A percentile compares a stretch with the other conserved stretches of the same genome.
Conservation (phyloP, 2,113 vertebrate genomes). For the Notarius lentiginosus region DNA sequence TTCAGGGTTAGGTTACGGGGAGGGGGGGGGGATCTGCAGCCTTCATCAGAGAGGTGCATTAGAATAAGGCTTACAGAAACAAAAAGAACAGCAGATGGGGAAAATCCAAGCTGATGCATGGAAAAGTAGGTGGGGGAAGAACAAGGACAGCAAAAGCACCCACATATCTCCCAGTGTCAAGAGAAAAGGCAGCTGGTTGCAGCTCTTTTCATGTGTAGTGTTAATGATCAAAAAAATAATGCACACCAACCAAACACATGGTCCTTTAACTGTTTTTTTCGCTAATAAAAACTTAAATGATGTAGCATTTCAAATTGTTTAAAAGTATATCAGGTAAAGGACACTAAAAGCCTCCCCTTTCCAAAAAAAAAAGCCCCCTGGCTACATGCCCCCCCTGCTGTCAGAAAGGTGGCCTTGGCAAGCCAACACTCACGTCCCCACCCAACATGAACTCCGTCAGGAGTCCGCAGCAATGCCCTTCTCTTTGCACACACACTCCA, state of each 20-base stretch:
- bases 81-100: conserved; percentile 41
- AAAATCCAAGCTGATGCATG: conserved; percentile 30
- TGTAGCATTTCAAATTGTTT: not conserved
- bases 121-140: conserved; percentile 23
- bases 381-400: not conserved
- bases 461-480: not conserved
- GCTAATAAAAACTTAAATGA: not conserved
- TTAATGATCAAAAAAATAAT: not conserved
- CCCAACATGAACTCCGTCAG: conserved; percentile 34
- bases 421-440: conserved; percentile 19
- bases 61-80: conserved; percentile 14
- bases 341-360: conserved; percentile 22
- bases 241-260: not conserved
- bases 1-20: conserved; percentile 39
- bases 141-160: not conserved
- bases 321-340: not conserved
- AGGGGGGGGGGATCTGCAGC: not conserved
- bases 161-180: not conserved
- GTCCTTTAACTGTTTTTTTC: not conserved
- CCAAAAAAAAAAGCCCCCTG: conserved; percentile 19
- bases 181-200: not conserved
- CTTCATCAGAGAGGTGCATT: conserved; percentile 1
- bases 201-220: not conserved
- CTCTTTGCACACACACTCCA: conserved; percentile 6
- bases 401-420: conserved; percentile 23